Base-by-base conservation (phyloP, 2,888 invertebrate genomes). In the Silvanus unidentatus region DNA sequence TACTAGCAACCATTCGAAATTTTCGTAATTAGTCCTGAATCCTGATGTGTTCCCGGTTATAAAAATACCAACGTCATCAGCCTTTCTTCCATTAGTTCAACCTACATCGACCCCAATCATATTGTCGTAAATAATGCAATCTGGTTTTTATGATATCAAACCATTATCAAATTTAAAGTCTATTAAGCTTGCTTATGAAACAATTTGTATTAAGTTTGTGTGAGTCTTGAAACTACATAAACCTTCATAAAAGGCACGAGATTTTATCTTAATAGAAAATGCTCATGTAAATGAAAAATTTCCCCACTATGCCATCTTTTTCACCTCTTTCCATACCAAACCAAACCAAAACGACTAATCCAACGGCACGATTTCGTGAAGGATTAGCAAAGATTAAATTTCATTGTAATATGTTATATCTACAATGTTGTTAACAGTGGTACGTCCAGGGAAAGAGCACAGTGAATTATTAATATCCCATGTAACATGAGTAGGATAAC, bases 71-170 rank as follows among this genome's bases (percentile, higher is more conserved):
- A 50, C 51, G 58, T 54, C 55, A 51, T 36, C 44, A 56, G 56
- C 49, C 53, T 51, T 48, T 35, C 51, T 51, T 51, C 56, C 61
- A 61, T 61, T 59, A 59, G 60, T 60, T 61, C 59, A 61, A 59
- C 59, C 58, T 56, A 50, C 52, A 46, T 47, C 58, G 59, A 59
- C 59, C 59, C 58, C 59, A 56, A 58, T 58, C 57, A 58, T 54
- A 57, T 52, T 49, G 53, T 57, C 57, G 52, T 58, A 59, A 59
- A 59, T 59, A 58, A 56, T 50, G 47, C 52, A 57, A 56, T 59
- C 54, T 54, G 44, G 50, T 45, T 41, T 13, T 22, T 14, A 16
- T 27, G 32, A 12, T 29, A 29, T 44, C 32, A n/a, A 22, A 9
- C 44, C 29, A 44, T 44, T 44, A 40, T 44, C 40, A 37, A 35